Percentiles rank a stretch among this genome's conserved stretches.
phyloP scores from a whole-genome alignment of 2,797 vertebrate species.

The Acanthornis magna region DNA sequence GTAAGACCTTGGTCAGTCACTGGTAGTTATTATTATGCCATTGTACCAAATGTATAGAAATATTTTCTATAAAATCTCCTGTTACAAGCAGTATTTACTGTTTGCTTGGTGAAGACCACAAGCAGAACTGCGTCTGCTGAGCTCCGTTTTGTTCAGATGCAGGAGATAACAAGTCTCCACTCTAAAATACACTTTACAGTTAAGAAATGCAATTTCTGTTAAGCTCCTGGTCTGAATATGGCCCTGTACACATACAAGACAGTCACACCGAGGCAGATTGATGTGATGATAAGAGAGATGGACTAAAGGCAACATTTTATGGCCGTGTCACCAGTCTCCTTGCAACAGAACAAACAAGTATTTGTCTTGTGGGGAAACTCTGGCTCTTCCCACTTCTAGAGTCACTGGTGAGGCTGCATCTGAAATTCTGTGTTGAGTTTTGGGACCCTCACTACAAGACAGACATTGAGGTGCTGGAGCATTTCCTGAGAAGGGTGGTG shows the following conservation, averaged over 20 bases:
- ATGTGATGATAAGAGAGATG: background rate
- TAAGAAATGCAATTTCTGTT: constrained; percentile 8
- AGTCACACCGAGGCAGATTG: background rate
- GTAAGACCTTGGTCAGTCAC: background rate
- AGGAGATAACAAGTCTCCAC: background rate
- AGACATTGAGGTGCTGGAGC: background rate
- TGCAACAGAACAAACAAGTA: background rate
- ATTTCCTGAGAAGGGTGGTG: background rate
- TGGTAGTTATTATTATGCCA: background rate
- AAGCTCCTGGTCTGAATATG: background rate
- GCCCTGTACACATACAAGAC: background rate
- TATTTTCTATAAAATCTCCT: background rate
- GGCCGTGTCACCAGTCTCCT: background rate
- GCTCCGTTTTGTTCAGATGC: background rate
- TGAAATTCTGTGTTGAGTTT: background rate
- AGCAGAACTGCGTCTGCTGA: background rate
- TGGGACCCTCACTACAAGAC: background rate
- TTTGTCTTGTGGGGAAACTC: background rate
- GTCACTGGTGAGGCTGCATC: background rate
- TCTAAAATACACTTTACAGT: background rate
- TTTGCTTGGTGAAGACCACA: background rate
- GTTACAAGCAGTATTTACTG: background rate
- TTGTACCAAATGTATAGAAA: background rate
- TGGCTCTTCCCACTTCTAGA: background rate
- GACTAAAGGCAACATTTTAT: background rate